Conservation (phyloP, 30 jellyfish, hydroid and myxozoan species). For the Hydractinia echinata region DNA sequence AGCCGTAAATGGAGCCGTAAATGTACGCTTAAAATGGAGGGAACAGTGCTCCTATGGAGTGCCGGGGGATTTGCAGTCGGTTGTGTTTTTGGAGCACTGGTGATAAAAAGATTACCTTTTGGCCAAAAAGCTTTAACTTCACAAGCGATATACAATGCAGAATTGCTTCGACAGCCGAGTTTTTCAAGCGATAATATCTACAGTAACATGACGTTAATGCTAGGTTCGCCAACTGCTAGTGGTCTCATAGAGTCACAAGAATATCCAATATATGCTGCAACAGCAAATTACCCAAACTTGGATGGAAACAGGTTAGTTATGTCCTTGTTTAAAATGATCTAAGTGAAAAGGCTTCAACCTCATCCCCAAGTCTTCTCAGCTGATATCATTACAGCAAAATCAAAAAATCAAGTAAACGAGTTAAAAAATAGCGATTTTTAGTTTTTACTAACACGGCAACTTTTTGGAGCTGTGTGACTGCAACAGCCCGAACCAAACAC, state of each 20-base stretch:
- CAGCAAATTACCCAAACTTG: not conserved
- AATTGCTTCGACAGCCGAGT: too few species aligned
- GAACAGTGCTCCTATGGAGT: not conserved
- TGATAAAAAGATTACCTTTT: not conserved
- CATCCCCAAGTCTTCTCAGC: too few species aligned
- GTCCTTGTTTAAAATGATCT: not conserved
- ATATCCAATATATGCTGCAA: slow-evolving; percentile 13
- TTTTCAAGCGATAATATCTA: not conserved
- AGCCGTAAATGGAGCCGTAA: too few species aligned
- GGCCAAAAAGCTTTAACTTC: not conserved
- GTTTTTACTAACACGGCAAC: too few species aligned
- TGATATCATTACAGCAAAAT: too few species aligned
- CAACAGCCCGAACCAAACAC: too few species aligned
- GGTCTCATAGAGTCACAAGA: not conserved
- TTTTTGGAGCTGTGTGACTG: too few species aligned
- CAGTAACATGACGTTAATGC: slow-evolving; percentile 9
- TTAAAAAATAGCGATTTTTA: too few species aligned
- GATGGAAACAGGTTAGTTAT: slow-evolving; percentile 15
- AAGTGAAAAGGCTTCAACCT: too few species aligned
- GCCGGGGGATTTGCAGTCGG: slow-evolving; percentile 21
- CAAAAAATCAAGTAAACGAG: too few species aligned
- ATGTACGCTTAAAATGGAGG: too few species aligned
- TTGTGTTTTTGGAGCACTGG: not conserved
- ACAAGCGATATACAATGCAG: too few species aligned
- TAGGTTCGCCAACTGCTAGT: slow-evolving; percentile 14